Evolutionary conservation across 2,113 vertebrate genomes (phyloP), one percentile per base, ranked within the genome.

Genomic region (Rhynchopsitta pachyrhyncha): DNA sequence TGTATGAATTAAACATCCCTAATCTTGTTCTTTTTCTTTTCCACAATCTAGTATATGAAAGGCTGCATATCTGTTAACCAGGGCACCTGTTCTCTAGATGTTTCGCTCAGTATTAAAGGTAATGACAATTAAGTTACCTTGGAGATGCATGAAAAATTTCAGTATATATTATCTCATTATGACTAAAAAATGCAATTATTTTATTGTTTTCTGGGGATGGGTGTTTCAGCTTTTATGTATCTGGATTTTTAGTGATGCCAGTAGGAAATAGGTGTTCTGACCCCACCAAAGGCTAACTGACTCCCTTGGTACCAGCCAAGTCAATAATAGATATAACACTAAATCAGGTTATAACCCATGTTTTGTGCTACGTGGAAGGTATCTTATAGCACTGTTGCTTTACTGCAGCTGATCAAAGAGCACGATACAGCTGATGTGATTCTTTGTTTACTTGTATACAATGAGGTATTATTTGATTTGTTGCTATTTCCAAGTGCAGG

Each of bases 121-220:
- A 63, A 91, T 76, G 69, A 42, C 64, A 94, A 60, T 68, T 76
- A 87, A 77, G 70, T 85, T 96, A 76, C 87, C 70, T 88, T 86
- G 64, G 85, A 55, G 60, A 86, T 39, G 47, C 0, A 44, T 35
- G n/a, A 31, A 86, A 35, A 52, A 33, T 46, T 37, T 52, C 25
- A 17, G 22, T 41, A 11, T 86, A 6, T 52, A 33, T 64, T 57
- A 75, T 37, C 27, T 79, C 52, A 66, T 16, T 5, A 25, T 60
- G 35, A 71, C 88, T 5, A 68, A 85, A 46, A 76, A 69, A 64
- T 44, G 8, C 24, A 41, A 53, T 69, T 69, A 75, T 71, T 92
- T 90, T 63, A n/a, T 44, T 25, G 25, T 3, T n/a, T 59, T 35
- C 13, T 1, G 59, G 11, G 6, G 3, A 14, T 7, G 22, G 17